Percentiles rank a stretch among this genome's conserved stretches.
These are phyloP conservation scores for Lithophane semibrunnea DNA, from an alignment of 2,888 invertebrate species.

Conservation along the genomic window DNA sequence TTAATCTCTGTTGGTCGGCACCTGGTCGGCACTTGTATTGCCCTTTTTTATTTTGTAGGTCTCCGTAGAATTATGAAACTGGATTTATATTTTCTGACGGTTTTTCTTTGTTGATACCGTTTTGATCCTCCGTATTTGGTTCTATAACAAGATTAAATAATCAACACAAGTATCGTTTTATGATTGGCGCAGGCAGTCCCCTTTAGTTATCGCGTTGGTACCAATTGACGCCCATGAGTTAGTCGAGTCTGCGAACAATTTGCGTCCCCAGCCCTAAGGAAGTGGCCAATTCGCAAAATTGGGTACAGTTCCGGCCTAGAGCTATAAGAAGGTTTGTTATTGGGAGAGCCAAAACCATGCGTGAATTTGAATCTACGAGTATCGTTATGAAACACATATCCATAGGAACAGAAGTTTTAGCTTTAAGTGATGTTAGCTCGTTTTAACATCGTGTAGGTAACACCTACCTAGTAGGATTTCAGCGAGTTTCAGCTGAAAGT, in stretches of 20 bases:
- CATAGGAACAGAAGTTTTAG: background rate
- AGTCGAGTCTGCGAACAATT: conserved; percentile 77
- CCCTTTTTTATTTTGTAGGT: background rate
- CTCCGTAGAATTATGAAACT: background rate
- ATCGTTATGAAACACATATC: background rate
- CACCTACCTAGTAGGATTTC: background rate
- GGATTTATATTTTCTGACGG: background rate
- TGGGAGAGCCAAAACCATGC: background rate
- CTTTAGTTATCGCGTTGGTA: conserved; percentile 71
- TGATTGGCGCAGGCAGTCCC: conserved; percentile 71
- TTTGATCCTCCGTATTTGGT: background rate
- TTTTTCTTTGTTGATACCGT: background rate
- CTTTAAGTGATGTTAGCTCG: background rate
- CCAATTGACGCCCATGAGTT: conserved; percentile 70
- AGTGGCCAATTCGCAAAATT: conserved; percentile 85
- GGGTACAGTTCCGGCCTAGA: conserved; percentile 62
- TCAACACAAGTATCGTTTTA: conserved; percentile 34
- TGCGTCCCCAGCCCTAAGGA: conserved; percentile 81
- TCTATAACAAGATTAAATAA: conserved; percentile 14
- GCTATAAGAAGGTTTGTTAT: conserved; percentile 63
- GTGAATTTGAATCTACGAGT: background rate
- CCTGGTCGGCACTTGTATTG: conserved; percentile 13
- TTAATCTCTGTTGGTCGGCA: background rate
- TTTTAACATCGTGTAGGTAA: background rate
- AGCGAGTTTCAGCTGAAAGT: background rate